These are phyloP conservation scores for Hucho hucho DNA, from an alignment of 2,113 vertebrate genomes.

Conservation along the genomic window DNA sequence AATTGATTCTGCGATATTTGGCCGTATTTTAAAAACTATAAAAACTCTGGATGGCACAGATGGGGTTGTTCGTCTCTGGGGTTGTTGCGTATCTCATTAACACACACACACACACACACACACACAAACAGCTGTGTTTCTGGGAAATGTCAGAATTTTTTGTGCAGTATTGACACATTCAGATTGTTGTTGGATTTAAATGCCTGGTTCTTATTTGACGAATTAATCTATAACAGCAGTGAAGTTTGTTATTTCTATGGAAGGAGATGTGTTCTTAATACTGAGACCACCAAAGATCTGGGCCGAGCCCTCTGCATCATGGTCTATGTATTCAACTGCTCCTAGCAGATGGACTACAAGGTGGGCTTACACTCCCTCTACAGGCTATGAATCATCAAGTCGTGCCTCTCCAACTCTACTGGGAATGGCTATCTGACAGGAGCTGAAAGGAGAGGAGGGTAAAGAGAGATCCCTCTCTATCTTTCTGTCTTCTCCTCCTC, in stretches of 20 bases:
- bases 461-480: neutral
- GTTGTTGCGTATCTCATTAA: slow-evolving; percentile 41
- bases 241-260: slow-evolving; percentile 11
- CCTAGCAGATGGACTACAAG: slow-evolving; percentile 98
- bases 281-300: slow-evolving; percentile 94
- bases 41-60: slow-evolving; percentile 54
- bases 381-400: too few relatives aligned
- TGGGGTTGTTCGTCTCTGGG: slow-evolving; percentile 58
- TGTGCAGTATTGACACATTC: neutral
- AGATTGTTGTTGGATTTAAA: too few relatives aligned
- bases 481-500: neutral
- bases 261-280: slow-evolving; percentile 69
- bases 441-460: too few relatives aligned
- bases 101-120: neutral
- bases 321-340: slow-evolving; percentile 98
- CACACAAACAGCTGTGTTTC: too few relatives aligned
- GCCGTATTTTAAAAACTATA: slow-evolving; percentile 41
- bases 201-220: neutral
- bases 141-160: too few relatives aligned
- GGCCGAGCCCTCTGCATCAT: slow-evolving; percentile 90
- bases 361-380: slow-evolving; percentile 53
- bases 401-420: slow-evolving; percentile 10
- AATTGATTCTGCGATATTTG: slow-evolving; percentile 37
- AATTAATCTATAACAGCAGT: neutral
- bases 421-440: neutral